A percentile compares a stretch with the other conserved stretches of the same genome.
Evolutionary conservation across 2,797 vertebrate species (phyloP).

Genomic region (Pangasius mekongensis): DNA sequence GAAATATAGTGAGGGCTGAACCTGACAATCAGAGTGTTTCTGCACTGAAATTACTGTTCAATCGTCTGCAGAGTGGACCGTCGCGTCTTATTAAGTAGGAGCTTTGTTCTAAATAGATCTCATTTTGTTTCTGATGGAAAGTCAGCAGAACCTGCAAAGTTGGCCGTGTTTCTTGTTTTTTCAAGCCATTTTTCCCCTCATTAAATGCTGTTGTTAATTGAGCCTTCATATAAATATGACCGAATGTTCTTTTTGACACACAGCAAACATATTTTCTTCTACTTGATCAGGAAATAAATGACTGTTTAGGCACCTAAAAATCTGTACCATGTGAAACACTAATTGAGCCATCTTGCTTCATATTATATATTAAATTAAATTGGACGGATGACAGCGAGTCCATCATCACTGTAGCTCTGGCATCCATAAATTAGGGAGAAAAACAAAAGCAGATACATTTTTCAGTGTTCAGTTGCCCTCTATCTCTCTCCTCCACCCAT

Average conservation of each 20-base stretch:
- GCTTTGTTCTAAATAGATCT: not conserved
- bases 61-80: not conserved
- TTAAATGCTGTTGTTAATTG: not conserved
- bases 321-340: not conserved
- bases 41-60: not conserved
- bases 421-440: constrained; percentile 73
- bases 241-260: not conserved
- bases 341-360: not conserved
- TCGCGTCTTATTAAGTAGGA: not conserved
- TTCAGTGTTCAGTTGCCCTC: constrained; percentile 47
- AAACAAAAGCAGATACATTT: constrained; percentile 64
- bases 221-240: not conserved
- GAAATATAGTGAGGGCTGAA: not conserved
- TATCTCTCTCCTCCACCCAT: constrained; percentile 61
- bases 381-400: not conserved
- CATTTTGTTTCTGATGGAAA: not conserved
- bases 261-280: not conserved
- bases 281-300: not conserved
- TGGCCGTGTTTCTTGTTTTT: not conserved
- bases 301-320: not conserved
- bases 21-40: not conserved
- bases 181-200: not conserved
- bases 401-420: constrained; percentile 49
- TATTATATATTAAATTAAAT: not conserved
- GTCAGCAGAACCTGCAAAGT: not conserved